A percentile compares a stretch with the other conserved stretches of the same genome.
Evolutionary conservation across 2,797 vertebrate species (phyloP).

Genomic region (Gymnoscopelus braueri): DNA sequence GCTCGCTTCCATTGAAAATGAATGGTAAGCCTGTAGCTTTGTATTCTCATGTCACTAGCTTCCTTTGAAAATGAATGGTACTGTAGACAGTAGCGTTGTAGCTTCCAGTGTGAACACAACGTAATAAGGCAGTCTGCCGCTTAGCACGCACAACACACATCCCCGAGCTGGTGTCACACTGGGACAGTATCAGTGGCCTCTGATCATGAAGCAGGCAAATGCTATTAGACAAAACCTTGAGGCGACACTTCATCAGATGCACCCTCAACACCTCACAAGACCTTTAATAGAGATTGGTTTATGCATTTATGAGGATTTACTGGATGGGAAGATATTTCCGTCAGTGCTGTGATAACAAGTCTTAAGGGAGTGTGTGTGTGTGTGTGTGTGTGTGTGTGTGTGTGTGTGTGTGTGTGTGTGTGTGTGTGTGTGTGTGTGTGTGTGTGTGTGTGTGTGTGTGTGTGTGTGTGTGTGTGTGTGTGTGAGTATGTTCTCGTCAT

Average conservation of each 20-base stretch:
- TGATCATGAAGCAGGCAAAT: slow-evolving; percentile 37
- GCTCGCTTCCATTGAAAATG: no score
- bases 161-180: slow-evolving; percentile 27
- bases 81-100: no score
- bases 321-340: slow-evolving; percentile 44
- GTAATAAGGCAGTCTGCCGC: slow-evolving; percentile 43
- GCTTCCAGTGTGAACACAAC: slow-evolving; percentile 41
- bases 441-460: no score
- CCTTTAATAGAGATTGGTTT: slow-evolving; percentile 62
- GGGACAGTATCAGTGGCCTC: slow-evolving; percentile 50
- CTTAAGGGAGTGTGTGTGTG: slow-evolving; percentile 19
- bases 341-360: slow-evolving; percentile 46
- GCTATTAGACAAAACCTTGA: slow-evolving; percentile 35
- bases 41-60: no score
- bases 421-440: no score
- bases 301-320: slow-evolving; percentile 63
- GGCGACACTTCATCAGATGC: slow-evolving; percentile 47
- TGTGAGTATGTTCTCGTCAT: slow-evolving; percentile 31
- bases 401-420: no score
- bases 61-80: no score
- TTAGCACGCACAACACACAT: slow-evolving; percentile 44
- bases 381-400: no score
- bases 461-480: neutral
- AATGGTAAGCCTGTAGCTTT: no score
- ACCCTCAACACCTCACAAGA: slow-evolving; percentile 41